These are phyloP conservation scores for Penaeus japonicus DNA, from an alignment of 1,140 invertebrate genomes.

Conservation along the genomic window DNA sequence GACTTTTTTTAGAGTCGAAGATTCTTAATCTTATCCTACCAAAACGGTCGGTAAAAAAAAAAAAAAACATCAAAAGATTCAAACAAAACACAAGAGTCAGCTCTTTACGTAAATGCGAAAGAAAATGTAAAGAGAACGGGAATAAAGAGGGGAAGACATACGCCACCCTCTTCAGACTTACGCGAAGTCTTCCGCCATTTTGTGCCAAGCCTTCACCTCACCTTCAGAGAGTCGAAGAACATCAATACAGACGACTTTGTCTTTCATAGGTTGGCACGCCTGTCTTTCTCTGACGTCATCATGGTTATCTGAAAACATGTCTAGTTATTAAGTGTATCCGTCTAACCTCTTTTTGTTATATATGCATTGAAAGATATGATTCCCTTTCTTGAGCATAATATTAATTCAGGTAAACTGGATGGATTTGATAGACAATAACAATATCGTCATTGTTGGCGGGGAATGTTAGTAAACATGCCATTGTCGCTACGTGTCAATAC, in stretches of 20 bases:
- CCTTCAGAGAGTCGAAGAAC: conserved; percentile 52
- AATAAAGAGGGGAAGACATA: not conserved
- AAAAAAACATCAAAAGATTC: no score
- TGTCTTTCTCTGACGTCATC: conserved; percentile 52
- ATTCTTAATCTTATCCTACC: no score
- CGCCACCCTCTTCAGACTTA: conserved; percentile 14
- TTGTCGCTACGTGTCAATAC: not conserved
- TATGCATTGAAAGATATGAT: no score
- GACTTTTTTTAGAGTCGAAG: no score
- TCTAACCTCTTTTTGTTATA: not conserved
- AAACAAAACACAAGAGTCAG: no score
- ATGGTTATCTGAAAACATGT: conserved; percentile 33
- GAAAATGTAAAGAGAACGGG: not conserved
- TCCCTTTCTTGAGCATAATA: no score
- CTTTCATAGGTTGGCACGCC: conserved; percentile 54
- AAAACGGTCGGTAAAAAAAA: no score
- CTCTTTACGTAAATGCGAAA: not conserved
- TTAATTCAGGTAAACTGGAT: no score
- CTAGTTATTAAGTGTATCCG: not conserved
- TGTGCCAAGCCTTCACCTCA: conserved; percentile 47
- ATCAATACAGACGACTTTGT: conserved; percentile 55
- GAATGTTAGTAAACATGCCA: no score
- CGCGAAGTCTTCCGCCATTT: conserved; percentile 49
- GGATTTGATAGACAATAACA: no score
- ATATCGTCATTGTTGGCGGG: no score